A percentile compares a stretch with the other conserved stretches of the same genome.
phyloP scores from a whole-genome alignment of 2,113 vertebrate species.

The Scomber scombrus region DNA sequence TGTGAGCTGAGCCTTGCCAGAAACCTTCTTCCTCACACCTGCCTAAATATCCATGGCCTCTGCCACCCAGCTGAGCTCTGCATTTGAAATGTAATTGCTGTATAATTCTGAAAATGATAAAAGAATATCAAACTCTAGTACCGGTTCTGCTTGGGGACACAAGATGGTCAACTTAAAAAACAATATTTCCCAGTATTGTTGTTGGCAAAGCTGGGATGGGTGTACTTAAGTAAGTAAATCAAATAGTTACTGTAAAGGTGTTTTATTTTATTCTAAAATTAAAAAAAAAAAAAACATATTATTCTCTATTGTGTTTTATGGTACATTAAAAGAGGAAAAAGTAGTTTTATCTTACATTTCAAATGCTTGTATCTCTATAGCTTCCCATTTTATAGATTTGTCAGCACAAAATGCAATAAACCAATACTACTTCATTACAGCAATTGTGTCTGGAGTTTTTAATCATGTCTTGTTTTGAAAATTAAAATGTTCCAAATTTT shows the following conservation, averaged over 20 bases:
- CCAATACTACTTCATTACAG: slow-evolving; percentile 97
- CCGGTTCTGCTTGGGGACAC: slow-evolving; percentile 79
- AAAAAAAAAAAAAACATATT: slow-evolving; percentile 74
- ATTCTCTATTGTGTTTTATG: slow-evolving; percentile 91
- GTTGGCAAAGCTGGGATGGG: slow-evolving; percentile 63
- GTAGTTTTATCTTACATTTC: slow-evolving; percentile 94
- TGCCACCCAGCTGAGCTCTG: slow-evolving; percentile 72
- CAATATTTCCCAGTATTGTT: slow-evolving; percentile 69
- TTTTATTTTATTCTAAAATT: slow-evolving; percentile 88
- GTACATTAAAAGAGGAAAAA: slow-evolving; percentile 81
- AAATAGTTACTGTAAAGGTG: slow-evolving; percentile 92
- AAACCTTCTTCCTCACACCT: slow-evolving; percentile 26
- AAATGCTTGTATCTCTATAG: slow-evolving; percentile 96
- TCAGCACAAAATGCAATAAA: slow-evolving; percentile 99
- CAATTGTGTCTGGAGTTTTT: slow-evolving; percentile 59
- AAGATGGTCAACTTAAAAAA: slow-evolving; percentile 31
- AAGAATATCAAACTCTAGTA: slow-evolving; percentile 86
- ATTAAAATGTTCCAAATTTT: slow-evolving; percentile 54
- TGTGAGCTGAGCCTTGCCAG: slow-evolving; percentile 78
- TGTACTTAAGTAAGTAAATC: slow-evolving; percentile 89
- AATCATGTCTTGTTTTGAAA: slow-evolving; percentile 63
- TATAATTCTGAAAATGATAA: slow-evolving; percentile 85
- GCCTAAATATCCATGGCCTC: slow-evolving; percentile 37
- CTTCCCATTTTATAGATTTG: slow-evolving; percentile 98
- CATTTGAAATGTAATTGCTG: slow-evolving; percentile 84